Evolutionary conservation across 2,113 vertebrate species (phyloP).

Genomic region (Mus pahari): DNA sequence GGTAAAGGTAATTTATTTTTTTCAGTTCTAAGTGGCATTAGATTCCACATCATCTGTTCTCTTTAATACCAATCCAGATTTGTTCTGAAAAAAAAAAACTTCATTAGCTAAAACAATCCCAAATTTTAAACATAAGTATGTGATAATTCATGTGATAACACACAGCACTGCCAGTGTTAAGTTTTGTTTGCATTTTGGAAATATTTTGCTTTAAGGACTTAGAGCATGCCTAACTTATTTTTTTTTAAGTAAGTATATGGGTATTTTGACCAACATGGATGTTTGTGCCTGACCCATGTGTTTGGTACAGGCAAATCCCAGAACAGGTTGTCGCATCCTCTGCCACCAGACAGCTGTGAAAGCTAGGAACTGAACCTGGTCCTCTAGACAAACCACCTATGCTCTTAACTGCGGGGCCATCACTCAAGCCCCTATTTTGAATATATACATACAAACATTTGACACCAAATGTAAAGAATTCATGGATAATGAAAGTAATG

Average conservation of each 20-base stretch:
- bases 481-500: background rate
- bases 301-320: background rate
- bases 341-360: background rate
- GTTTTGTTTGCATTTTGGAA: conserved; percentile 23
- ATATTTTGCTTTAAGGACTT: background rate
- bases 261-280: background rate
- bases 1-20: conserved; percentile 1
- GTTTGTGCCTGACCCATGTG: background rate
- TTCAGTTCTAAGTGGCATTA: conserved; percentile 48
- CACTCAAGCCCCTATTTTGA: background rate
- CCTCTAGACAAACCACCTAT: background rate
- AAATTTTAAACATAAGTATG: conserved; percentile 31
- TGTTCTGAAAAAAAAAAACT: conserved; percentile 26
- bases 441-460: background rate
- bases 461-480: background rate
- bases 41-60: conserved; percentile 28
- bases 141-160: background rate
- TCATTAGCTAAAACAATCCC: background rate
- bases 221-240: background rate
- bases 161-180: background rate
- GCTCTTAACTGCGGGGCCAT: background rate
- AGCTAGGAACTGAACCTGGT: background rate
- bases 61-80: conserved; percentile 26
- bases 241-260: background rate
- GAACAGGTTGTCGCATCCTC: background rate